Conservation (phyloP, 2,797 vertebrate species). For the Protosalanx chinensis region DNA sequence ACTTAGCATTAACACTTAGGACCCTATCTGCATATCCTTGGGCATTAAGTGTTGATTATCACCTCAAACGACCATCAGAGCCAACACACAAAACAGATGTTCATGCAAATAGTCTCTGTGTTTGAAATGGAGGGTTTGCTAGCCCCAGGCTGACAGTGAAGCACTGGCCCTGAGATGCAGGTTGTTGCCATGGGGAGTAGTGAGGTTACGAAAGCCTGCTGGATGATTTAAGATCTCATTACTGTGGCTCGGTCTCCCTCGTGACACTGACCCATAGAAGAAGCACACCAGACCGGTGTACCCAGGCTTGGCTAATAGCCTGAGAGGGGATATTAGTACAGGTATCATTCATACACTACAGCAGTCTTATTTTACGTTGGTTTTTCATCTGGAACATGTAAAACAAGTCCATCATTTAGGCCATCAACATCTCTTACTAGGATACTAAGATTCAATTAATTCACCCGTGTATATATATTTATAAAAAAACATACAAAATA, state of each 20-base stretch:
- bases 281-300: neutral
- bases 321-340: neutral
- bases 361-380: neutral
- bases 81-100: conserved; percentile 7
- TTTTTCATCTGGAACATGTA: neutral
- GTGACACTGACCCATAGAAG: neutral
- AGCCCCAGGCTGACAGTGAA: conserved; percentile 1
- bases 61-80: conserved; percentile 8
- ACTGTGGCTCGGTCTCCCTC: neutral
- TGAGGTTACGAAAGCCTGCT: neutral
- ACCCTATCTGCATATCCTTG: conserved; percentile 25
- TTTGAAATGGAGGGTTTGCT: conserved; percentile 12
- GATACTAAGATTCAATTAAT: too few species aligned
- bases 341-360: neutral
- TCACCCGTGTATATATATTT: too few species aligned
- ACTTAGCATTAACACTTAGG: neutral
- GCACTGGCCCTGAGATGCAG: conserved; percentile 1
- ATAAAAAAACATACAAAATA: neutral
- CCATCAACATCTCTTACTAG: neutral
- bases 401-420: neutral
- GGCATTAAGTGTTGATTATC: neutral
- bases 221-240: neutral
- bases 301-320: neutral
- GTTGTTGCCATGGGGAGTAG: neutral
- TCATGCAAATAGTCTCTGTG: conserved; percentile 1